A percentile compares a stretch with the other conserved stretches of the same genome.
phyloP scores from a whole-genome alignment of 1,140 invertebrate species.

The Coelopa frigida region DNA sequence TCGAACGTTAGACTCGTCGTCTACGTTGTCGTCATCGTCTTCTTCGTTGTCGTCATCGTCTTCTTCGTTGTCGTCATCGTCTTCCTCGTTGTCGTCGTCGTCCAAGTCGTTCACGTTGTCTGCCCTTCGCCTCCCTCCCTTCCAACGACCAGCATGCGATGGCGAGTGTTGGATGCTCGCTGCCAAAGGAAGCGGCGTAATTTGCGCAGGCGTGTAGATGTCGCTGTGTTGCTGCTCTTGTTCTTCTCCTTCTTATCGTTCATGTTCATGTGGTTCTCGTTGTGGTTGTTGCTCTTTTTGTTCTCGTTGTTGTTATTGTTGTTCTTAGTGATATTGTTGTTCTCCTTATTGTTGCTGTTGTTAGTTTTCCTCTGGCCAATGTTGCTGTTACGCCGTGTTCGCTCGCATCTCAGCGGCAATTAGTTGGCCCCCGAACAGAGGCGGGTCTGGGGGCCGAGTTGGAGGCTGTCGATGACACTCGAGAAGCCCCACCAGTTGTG shows the following conservation, averaged over 20 bases:
- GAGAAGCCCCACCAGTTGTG: no score
- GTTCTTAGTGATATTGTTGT: neutral
- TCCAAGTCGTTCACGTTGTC: neutral
- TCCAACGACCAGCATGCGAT: neutral
- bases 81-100: neutral
- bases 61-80: neutral
- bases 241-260: neutral
- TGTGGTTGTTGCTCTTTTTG: neutral
- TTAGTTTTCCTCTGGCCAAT: no score
- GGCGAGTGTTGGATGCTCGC: neutral
- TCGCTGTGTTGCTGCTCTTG: slow-evolving; percentile 3
- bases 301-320: neutral
- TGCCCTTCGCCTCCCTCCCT: neutral
- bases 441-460: no score
- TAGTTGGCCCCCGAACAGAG: no score
- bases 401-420: no score
- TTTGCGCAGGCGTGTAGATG: slow-evolving; percentile 5
- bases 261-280: neutral
- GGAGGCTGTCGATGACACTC: no score
- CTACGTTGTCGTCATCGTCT: no score
- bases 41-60: neutral
- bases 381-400: no score
- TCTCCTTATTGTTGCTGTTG: neutral
- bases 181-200: neutral
- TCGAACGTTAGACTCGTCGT: no score